Evolutionary conservation across 2,888 invertebrate genomes (phyloP), one percentile per base, ranked within the genome.

Genomic region (Hydrotaea cyrtoneurina): DNA sequence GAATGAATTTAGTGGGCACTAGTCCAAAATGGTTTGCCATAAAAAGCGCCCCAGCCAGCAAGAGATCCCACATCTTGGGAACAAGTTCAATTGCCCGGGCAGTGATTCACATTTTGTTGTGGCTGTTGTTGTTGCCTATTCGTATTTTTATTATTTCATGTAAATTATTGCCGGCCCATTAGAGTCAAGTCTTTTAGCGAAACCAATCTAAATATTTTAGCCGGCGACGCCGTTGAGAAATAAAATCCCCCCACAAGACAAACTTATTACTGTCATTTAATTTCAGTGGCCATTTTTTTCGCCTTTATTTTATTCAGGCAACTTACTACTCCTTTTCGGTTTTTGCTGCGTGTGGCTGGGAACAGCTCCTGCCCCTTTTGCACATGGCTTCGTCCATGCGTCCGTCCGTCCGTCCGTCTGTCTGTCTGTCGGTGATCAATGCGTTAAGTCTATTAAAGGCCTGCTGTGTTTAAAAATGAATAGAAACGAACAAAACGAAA

Each of bases 371-470:
- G n/a, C n/a, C n/a, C n/a, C n/a, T n/a, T n/a, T n/a, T n/a, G n/a
- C n/a, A n/a, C n/a, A n/a, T n/a, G n/a, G n/a, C n/a, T n/a, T n/a
- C n/a, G n/a, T n/a, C n/a, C n/a, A n/a, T n/a, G n/a, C n/a, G 21
- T 21, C 50, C 50, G 4, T 31, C 64, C 36, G 5, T 8, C 17
- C 13, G 43, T 21, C 19, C n/a, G 39, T 66, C 19, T 11, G 10
- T 57, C 57, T 17, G 43, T 76, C 69, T 76, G 82, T 46, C 64
- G 77, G 72, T 80, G 83, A 76, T 82, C 79, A 86, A 79, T 83
- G 86, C 86, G 86, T 87, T 83, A 86, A 86, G 83, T 87, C 87
- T 86, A 87, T 88, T 87, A 88, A 87, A 86, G 82, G 83, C 87
- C 86, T 82, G 87, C 88, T 88, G 88, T 74, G 87, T 80, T 86